Conservation (phyloP, 2,888 invertebrate species). For the Pristionchus japonicus region DNA sequence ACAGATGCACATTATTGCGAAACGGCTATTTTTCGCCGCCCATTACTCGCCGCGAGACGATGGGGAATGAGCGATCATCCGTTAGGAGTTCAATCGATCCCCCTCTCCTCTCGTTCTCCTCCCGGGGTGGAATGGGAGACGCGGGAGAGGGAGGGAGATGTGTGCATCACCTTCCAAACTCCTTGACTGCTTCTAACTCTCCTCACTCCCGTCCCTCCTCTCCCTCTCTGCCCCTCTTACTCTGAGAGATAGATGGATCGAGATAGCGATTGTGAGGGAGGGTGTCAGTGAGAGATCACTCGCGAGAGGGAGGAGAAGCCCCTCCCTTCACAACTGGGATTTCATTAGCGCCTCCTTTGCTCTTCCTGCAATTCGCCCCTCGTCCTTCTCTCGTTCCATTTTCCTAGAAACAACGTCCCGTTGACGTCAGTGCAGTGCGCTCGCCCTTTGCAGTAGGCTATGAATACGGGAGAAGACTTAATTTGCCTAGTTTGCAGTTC, state of each 20-base stretch:
- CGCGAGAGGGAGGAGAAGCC: conserved; percentile 14
- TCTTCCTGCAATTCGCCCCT: background rate
- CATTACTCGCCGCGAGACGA: background rate
- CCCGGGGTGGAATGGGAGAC: conserved; percentile 11
- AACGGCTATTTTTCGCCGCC: background rate
- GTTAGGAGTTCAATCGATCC: conserved; percentile 18
- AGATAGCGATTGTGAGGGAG: conserved; percentile 24
- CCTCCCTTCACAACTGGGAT: background rate
- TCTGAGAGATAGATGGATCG: conserved; percentile 5
- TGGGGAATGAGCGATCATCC: background rate
- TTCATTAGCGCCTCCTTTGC: conserved; percentile 16
- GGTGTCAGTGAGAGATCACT: conserved; percentile 15
- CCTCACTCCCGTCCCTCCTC: background rate
- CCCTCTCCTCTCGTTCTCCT: background rate
- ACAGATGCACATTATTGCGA: conserved; percentile 3
- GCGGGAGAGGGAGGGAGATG: background rate
- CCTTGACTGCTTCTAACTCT: background rate
- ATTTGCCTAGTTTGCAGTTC: background rate
- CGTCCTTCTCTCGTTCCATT: background rate
- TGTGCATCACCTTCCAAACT: conserved; percentile 27
- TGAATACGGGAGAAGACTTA: background rate
- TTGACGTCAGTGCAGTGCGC: background rate
- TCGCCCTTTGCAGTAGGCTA: background rate
- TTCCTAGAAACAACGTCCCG: background rate
- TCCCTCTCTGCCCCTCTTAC: background rate